phyloP scores from a whole-genome alignment of 2,797 vertebrate species.

The Oreortyx pictus region DNA sequence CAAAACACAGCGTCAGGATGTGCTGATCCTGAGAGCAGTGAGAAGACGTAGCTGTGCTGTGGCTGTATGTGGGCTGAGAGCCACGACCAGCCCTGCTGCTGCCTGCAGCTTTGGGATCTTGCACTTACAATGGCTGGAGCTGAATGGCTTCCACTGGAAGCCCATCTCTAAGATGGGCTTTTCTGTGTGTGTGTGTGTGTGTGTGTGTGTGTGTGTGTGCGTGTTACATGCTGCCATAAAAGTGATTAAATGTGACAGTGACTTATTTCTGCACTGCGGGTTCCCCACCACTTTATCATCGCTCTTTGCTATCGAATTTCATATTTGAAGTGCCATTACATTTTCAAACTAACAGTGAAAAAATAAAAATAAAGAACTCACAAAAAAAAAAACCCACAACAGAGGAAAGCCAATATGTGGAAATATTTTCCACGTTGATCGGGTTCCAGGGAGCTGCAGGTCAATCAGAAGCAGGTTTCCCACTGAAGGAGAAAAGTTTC shows the following conservation, averaged over 20 bases:
- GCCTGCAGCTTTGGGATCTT: background rate
- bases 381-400: background rate
- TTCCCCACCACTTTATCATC: background rate
- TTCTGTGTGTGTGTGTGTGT: background rate
- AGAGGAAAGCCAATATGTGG: background rate
- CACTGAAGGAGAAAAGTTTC: background rate
- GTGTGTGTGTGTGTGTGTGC: background rate
- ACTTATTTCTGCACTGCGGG: background rate
- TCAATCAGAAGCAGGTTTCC: background rate
- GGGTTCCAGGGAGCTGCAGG: background rate
- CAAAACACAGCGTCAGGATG: background rate
- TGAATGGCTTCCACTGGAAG: background rate
- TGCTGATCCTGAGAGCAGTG: background rate
- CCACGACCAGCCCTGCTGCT: background rate
- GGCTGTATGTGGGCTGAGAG: rapidly evolving
- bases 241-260: background rate
- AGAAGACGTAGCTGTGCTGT: background rate
- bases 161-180: background rate
- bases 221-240: background rate
- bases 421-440: background rate
- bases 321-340: background rate
- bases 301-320: background rate
- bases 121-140: background rate
- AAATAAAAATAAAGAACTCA: too few relatives aligned
- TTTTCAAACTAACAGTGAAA: background rate